Conservation (phyloP, 2,888 invertebrate species). For the Apoda limacodes region DNA sequence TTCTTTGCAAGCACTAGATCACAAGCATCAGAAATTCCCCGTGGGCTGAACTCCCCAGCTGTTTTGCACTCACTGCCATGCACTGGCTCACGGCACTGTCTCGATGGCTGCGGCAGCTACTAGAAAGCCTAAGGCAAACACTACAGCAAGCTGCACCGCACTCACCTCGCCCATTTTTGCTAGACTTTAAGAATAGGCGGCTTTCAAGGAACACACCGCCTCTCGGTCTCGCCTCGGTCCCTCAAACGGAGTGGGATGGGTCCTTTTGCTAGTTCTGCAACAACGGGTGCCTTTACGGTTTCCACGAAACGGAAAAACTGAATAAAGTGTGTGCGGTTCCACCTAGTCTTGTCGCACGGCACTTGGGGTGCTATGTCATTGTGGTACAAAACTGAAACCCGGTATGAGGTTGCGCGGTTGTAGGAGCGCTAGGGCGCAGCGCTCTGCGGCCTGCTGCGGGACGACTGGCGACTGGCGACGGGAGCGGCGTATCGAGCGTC, state of each 20-base stretch:
- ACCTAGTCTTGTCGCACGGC: conserved; percentile 59
- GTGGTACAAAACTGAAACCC: conserved; percentile 65
- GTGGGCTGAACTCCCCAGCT: conserved; percentile 39
- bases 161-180: conserved; percentile 70
- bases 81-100: conserved; percentile 54
- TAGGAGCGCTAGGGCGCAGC: conserved; percentile 57
- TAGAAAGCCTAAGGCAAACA: conserved; percentile 53
- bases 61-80: conserved; percentile 57
- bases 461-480: conserved; percentile 71
- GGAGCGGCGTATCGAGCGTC: conserved; percentile 73
- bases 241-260: conserved; percentile 57
- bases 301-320: conserved; percentile 62
- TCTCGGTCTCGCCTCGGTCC: conserved; percentile 60
- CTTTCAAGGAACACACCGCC: conserved; percentile 62
- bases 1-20: conserved; percentile 21
- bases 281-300: conserved; percentile 63
- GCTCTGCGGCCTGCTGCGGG: conserved; percentile 62
- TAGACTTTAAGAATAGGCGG: conserved; percentile 64
- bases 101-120: conserved; percentile 33
- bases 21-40: neutral
- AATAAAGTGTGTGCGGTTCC: conserved; percentile 64
- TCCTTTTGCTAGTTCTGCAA: conserved; percentile 67
- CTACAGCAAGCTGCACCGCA: conserved; percentile 60
- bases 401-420: conserved; percentile 57
- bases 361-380: conserved; percentile 64